Conservation (phyloP, 2,797 vertebrate genomes). For the Myotis daubentonii region DNA sequence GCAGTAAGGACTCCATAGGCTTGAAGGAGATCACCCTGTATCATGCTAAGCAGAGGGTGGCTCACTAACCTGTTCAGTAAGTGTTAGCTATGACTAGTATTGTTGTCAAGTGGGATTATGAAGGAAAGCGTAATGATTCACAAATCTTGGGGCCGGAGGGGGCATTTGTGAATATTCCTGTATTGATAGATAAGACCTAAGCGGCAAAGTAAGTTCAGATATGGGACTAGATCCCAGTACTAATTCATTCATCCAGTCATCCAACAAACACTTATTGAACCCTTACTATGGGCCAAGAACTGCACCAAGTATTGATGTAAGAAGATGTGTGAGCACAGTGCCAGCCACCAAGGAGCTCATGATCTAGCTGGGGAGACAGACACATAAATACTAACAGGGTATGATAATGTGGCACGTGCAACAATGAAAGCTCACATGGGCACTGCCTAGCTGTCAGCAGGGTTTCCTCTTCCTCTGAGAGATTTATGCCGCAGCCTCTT, state of each 20-base stretch:
- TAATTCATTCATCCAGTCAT: not conserved
- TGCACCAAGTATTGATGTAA: not conserved
- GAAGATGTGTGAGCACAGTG: not conserved
- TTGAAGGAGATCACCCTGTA: not conserved
- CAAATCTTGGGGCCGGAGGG: not conserved
- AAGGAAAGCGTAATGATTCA: not conserved
- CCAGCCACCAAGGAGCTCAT: not conserved
- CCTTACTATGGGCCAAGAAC: not conserved
- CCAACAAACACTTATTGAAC: not conserved
- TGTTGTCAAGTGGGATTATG: not conserved
- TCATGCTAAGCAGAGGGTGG: not conserved
- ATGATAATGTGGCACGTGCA: too few relatives aligned
- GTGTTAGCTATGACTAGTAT: not conserved
- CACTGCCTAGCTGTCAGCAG: not conserved
- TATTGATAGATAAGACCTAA: not conserved
- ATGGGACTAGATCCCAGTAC: not conserved
- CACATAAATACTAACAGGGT: too few relatives aligned
- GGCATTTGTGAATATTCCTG: not conserved
- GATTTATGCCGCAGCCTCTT: not conserved
- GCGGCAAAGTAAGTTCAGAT: not conserved
- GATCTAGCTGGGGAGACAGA: not conserved
- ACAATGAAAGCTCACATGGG: not conserved
- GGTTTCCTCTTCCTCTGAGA: not conserved
- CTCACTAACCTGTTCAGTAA: not conserved
- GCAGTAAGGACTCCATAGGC: not conserved